These are phyloP conservation scores for Pyrgus malvae DNA, from an alignment of 2,888 invertebrate species.

Conservation along the genomic window DNA sequence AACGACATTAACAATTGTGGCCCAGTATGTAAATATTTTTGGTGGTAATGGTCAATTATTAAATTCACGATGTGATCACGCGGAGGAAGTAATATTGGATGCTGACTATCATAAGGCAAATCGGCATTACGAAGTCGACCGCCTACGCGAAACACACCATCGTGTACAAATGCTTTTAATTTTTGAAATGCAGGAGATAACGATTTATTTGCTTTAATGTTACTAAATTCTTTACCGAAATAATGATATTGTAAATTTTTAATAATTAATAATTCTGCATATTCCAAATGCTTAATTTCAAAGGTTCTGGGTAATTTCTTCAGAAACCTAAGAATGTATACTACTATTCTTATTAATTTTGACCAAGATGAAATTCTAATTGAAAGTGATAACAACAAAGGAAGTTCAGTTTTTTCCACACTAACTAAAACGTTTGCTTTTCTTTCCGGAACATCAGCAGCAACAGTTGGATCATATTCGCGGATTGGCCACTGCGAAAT, in stretches of 20 bases:
- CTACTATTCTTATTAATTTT: constrained; percentile 3
- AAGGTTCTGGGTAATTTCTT: constrained; percentile 5
- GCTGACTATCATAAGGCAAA: neutral
- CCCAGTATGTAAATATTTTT: constrained; percentile 19
- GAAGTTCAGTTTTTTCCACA: neutral
- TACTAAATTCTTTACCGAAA: neutral
- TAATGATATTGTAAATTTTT: constrained; percentile 6
- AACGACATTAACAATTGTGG: constrained; percentile 10
- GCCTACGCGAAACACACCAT: constrained; percentile 1
- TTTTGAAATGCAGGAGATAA: constrained; percentile 2
- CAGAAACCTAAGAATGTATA: constrained; percentile 3
- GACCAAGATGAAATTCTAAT: constrained; percentile 6
- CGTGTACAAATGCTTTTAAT: constrained; percentile 8
- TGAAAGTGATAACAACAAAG: neutral
- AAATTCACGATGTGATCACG: constrained; percentile 5
- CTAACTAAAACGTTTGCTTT: neutral
- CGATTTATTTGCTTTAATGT: neutral
- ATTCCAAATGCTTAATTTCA: neutral
- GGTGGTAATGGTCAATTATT: constrained; percentile 5
- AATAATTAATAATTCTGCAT: constrained; percentile 4
- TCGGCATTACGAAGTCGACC: constrained; percentile 1
- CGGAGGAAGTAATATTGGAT: constrained; percentile 4
- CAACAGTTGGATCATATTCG: neutral
- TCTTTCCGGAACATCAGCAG: neutral
- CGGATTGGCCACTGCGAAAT: neutral